Evolutionary conservation across 2,113 vertebrate species (phyloP).

Genomic region (Syngnathus typhle): DNA sequence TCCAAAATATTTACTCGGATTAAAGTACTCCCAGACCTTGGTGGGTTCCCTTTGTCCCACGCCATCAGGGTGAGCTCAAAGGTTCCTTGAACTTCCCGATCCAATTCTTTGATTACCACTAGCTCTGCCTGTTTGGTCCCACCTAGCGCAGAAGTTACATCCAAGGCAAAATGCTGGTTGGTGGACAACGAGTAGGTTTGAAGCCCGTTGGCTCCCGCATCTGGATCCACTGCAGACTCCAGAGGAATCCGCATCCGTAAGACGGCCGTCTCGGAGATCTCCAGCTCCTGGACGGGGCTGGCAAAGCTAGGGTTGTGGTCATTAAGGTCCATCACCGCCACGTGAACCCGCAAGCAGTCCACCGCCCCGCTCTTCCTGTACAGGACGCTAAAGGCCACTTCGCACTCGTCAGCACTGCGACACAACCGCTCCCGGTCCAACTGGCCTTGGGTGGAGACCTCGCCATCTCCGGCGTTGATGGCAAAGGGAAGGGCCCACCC

Average conservation of each 20-base stretch:
- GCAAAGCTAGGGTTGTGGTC: constrained; percentile 84
- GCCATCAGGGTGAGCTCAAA: constrained; percentile 78
- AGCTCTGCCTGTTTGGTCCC: constrained; percentile 79
- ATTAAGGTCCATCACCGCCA: constrained; percentile 87
- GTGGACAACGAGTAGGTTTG: constrained; percentile 79
- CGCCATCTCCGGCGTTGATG: constrained; percentile 70
- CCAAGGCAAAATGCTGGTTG: constrained; percentile 82
- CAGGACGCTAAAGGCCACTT: constrained; percentile 81
- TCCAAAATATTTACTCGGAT: constrained; percentile 82
- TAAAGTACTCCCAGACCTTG: constrained; percentile 78
- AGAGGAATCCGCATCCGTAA: constrained; percentile 80
- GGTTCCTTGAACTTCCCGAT: constrained; percentile 78
- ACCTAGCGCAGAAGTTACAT: constrained; percentile 71
- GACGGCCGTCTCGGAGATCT: constrained; percentile 83
- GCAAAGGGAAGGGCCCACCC: constrained; percentile 72
- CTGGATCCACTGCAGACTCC: constrained; percentile 81
- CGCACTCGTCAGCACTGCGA: constrained; percentile 74
- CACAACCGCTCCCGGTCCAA: constrained; percentile 88
- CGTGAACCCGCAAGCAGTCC: constrained; percentile 74
- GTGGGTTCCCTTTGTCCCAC: constrained; percentile 81
- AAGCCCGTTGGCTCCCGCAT: constrained; percentile 74
- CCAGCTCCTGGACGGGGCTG: constrained; percentile 76
- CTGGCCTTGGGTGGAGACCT: constrained; percentile 72
- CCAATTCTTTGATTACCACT: constrained; percentile 81
- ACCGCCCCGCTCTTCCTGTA: constrained; percentile 64